A percentile compares a stretch with the other conserved stretches of the same genome.
phyloP scores from a whole-genome alignment of 1,140 invertebrate species.

The Ooceraea biroi region DNA sequence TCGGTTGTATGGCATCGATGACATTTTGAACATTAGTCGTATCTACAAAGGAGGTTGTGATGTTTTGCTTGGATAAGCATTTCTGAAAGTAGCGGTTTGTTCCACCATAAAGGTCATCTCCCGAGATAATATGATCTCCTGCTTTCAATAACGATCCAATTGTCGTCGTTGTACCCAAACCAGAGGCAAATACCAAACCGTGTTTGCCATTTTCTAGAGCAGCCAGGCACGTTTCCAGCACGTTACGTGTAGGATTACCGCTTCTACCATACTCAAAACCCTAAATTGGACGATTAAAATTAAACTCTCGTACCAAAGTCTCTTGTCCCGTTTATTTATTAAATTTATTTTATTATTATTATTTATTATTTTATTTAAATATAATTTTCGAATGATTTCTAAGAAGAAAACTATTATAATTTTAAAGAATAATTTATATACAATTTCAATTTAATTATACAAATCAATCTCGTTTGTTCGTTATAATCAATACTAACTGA shows the following conservation, averaged over 20 bases:
- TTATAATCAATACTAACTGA: not conserved
- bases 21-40: slow-evolving; percentile 90
- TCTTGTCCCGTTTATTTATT: slow-evolving; percentile 7
- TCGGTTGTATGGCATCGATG: slow-evolving; percentile 90
- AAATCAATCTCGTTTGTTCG: not conserved
- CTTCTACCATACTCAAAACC: slow-evolving; percentile 97
- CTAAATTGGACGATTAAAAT: slow-evolving; percentile 85
- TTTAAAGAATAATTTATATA: not conserved
- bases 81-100: slow-evolving; percentile 90
- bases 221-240: slow-evolving; percentile 96
- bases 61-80: slow-evolving; percentile 89
- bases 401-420: not conserved
- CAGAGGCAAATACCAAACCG: slow-evolving; percentile 95
- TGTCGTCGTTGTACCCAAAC: slow-evolving; percentile 94
- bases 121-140: slow-evolving; percentile 96
- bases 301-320: not conserved
- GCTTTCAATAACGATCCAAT: slow-evolving; percentile 91
- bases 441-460: slow-evolving; percentile 15
- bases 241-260: slow-evolving; percentile 97
- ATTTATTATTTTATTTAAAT: not conserved
- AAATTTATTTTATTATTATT: too few species aligned
- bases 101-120: slow-evolving; percentile 98
- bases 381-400: slow-evolving; percentile 5
- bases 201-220: slow-evolving; percentile 96
- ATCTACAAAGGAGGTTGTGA: slow-evolving; percentile 93